These are phyloP conservation scores for zebrafish (Danio rerio) DNA, from an alignment of 2,113 vertebrate species.

Conservation along the genomic window GRCz12tu NC_133185.1:26165501-26166000, in stretches of 20 bases:
- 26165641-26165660: conserved; percentile 14
- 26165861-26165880: conserved; percentile 32
- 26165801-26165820: conserved; percentile 26
- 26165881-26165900: neutral
- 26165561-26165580: conserved; percentile 52
- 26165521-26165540: conserved; percentile 64
- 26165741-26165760: conserved; percentile 23
- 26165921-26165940: neutral
- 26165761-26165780: conserved; percentile 18
- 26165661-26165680: neutral
- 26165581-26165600: conserved; percentile 55
- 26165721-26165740: conserved; percentile 16
- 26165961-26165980: conserved; percentile 1
- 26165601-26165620: conserved; percentile 40
- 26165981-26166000: neutral
- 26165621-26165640: conserved; percentile 26
- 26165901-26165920: neutral
- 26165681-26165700: conserved; percentile 11
- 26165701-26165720: neutral
- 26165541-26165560: conserved; percentile 58
- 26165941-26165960: conserved; percentile 11
- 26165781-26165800: neutral
- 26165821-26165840: conserved; percentile 1
- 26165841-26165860: conserved; percentile 8
- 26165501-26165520: conserved; percentile 66